phyloP scores from a whole-genome alignment of 2,888 invertebrate genomes.

The Tenthredo notha region DNA sequence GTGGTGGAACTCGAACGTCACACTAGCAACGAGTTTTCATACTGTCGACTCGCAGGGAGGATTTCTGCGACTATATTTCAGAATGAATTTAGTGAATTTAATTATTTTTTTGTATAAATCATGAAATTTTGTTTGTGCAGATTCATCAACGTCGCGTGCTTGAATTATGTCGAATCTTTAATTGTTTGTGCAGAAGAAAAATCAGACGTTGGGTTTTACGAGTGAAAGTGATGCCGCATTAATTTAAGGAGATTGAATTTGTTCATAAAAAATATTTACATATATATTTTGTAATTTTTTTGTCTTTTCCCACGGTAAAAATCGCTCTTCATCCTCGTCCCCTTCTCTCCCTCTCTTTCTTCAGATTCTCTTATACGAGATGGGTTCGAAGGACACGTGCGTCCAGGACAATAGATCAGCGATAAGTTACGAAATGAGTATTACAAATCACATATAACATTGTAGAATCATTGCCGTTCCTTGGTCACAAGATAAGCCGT shows the following conservation, averaged over 20 bases:
- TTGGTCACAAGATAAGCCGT: neutral
- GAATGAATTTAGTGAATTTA: neutral
- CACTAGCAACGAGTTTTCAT: slow-evolving; percentile 31
- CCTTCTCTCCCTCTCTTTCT: neutral
- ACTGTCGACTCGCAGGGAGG: neutral
- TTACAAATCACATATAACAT: neutral
- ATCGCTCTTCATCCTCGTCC: neutral
- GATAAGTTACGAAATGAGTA: slow-evolving; percentile 10
- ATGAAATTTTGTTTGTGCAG: neutral
- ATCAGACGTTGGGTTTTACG: neutral
- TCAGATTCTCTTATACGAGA: neutral
- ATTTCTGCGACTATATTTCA: neutral
- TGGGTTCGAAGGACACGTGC: neutral
- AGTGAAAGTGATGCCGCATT: slow-evolving; percentile 21
- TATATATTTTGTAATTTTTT: neutral
- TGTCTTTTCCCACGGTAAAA: slow-evolving; percentile 4
- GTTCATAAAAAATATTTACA: neutral
- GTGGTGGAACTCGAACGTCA: slow-evolving; percentile 25
- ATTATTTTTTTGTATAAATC: neutral
- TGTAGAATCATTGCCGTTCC: neutral
- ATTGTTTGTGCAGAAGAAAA: neutral
- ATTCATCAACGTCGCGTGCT: neutral
- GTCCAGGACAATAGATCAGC: neutral
- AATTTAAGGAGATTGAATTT: neutral
- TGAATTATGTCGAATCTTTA: neutral